A percentile compares a stretch with the other conserved stretches of the same genome.
These are phyloP conservation scores for Sminthurides bifidus DNA, from an alignment of 1,140 invertebrate genomes.

Conservation along the genomic window DNA sequence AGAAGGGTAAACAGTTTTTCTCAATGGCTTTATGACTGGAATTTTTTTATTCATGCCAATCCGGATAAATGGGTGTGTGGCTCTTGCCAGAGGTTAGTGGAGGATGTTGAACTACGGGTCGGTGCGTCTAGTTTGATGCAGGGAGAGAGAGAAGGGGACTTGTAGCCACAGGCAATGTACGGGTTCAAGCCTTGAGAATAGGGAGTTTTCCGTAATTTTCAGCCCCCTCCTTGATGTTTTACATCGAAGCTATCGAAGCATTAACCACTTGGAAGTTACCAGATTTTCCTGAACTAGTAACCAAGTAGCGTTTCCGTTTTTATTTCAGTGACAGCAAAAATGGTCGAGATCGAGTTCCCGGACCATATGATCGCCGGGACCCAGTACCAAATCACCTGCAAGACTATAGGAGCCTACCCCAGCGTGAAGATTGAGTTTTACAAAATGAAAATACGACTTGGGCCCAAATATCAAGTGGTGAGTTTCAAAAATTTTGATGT, in stretches of 20 bases:
- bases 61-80: too few species aligned
- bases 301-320: slow-evolving; percentile 5
- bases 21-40: too few species aligned
- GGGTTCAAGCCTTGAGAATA: too few species aligned
- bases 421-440: slow-evolving; percentile 29
- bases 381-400: slow-evolving; percentile 19
- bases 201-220: too few species aligned
- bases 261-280: not conserved
- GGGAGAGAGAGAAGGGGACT: too few species aligned
- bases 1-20: too few species aligned
- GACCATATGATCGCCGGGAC: slow-evolving; percentile 26
- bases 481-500: slow-evolving; percentile 4
- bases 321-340: slow-evolving; percentile 24
- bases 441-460: slow-evolving; percentile 25
- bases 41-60: too few species aligned
- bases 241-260: not conserved
- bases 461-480: slow-evolving; percentile 30
- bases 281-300: not conserved
- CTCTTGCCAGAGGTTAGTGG: too few species aligned
- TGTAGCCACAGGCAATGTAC: too few species aligned
- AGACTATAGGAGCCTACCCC: slow-evolving; percentile 26
- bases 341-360: slow-evolving; percentile 28
- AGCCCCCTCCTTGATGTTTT: too few species aligned
- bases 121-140: too few species aligned
- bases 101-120: too few species aligned